These are phyloP conservation scores for Sandelia bainsii DNA, from an alignment of 2,797 vertebrate genomes.

Conservation along the genomic window DNA sequence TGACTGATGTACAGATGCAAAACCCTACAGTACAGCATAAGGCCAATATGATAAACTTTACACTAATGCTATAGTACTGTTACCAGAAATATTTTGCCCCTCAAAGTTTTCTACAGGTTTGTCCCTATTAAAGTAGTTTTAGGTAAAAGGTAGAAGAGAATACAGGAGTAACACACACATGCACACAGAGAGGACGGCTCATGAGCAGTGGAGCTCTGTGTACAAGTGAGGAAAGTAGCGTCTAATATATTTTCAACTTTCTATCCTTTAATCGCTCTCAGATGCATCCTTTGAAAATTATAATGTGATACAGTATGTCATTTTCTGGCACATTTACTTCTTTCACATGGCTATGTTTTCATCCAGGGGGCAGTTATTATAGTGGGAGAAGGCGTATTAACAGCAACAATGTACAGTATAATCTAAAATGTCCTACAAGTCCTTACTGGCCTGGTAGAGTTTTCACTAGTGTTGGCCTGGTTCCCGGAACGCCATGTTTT, in stretches of 20 bases:
- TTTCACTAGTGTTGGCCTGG: constrained; percentile 44
- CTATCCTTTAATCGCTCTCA: background rate
- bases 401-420: background rate
- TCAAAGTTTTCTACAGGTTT: background rate
- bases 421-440: constrained; percentile 30
- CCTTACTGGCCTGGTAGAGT: constrained; percentile 39
- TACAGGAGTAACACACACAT: background rate
- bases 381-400: background rate
- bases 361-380: background rate
- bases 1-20: no score
- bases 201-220: background rate
- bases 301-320: no score
- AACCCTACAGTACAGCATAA: no score
- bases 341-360: background rate
- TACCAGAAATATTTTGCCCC: background rate
- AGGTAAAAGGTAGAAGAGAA: background rate
- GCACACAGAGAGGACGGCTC: no score
- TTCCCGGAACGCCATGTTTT: constrained; percentile 66
- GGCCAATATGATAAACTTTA: no score
- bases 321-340: background rate
- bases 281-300: background rate
- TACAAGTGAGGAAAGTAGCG: background rate
- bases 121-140: background rate
- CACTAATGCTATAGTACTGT: no score
- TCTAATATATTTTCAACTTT: background rate